Evolutionary conservation across 1,140 invertebrate species (phyloP).

Genomic region (Temnothorax curvispinosus): DNA sequence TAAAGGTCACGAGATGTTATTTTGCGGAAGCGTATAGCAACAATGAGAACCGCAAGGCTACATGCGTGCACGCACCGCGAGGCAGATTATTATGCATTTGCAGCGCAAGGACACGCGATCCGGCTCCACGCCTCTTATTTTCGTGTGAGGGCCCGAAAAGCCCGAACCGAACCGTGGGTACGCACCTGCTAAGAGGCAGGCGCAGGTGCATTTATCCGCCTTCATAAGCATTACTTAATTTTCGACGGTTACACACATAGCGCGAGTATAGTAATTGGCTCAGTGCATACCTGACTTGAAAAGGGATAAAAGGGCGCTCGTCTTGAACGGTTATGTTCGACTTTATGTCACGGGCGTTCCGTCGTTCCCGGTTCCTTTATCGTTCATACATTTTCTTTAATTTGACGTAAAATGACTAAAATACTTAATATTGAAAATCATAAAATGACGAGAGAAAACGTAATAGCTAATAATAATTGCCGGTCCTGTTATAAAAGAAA

Average conservation of each 20-base stretch:
- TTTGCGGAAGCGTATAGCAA: constrained; percentile 23
- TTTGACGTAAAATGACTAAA: not conserved
- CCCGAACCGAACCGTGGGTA: constrained; percentile 38
- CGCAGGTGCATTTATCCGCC: constrained; percentile 71
- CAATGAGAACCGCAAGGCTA: constrained; percentile 18
- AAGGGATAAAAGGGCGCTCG: constrained; percentile 9
- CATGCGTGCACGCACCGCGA: constrained; percentile 50
- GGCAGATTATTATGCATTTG: constrained; percentile 66
- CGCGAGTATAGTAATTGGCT: constrained; percentile 74
- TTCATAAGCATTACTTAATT: constrained; percentile 77
- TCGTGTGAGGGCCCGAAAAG: constrained; percentile 43
- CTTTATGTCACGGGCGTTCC: not conserved
- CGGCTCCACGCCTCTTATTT: constrained; percentile 61
- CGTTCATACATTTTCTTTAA: constrained; percentile 27
- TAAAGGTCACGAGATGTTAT: not conserved
- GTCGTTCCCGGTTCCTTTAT: not conserved
- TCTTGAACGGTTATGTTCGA: not conserved
- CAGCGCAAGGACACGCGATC: constrained; percentile 68
- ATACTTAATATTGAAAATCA: constrained; percentile 23
- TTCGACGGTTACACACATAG: constrained; percentile 71
- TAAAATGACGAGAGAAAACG: not conserved
- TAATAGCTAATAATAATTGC: not conserved
- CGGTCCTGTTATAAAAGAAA: not conserved
- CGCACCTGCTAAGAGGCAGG: constrained; percentile 72
- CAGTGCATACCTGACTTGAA: constrained; percentile 30